phyloP scores from a whole-genome alignment of 2,888 invertebrate species.

The Encarsia formosa region DNA sequence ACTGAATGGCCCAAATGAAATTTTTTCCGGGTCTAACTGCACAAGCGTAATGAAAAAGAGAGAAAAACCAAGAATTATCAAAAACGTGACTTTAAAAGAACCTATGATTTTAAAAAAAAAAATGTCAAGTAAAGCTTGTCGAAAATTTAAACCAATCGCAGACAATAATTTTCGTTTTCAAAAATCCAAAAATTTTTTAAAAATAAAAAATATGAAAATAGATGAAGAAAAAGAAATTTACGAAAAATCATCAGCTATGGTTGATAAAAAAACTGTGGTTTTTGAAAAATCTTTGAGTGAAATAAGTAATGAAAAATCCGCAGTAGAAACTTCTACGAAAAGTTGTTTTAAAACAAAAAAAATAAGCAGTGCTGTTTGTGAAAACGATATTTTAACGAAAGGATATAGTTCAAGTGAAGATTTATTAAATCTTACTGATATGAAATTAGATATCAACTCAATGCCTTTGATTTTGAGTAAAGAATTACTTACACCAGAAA shows the following conservation, averaged over 20 bases:
- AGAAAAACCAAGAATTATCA: conserved; percentile 48
- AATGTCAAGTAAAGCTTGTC: conserved; percentile 39
- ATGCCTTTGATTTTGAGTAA: conserved; percentile 74
- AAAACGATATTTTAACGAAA: background rate
- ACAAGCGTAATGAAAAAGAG: conserved; percentile 40
- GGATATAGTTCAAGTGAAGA: conserved; percentile 44
- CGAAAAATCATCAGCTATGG: conserved; percentile 34
- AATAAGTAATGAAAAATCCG: background rate
- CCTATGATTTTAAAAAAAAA: conserved; percentile 45
- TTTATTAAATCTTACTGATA: conserved; percentile 42
- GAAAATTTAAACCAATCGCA: too few relatives aligned
- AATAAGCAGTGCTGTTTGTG: too few relatives aligned
- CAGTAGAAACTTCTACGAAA: background rate
- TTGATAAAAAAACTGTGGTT: conserved; percentile 28
- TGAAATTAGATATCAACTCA: conserved; percentile 67
- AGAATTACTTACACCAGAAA: conserved; percentile 65
- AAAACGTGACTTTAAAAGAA: conserved; percentile 45
- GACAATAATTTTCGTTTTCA: too few relatives aligned
- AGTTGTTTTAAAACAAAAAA: too few relatives aligned
- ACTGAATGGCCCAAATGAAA: background rate
- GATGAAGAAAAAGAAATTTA: conserved; percentile 38
- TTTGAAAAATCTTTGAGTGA: background rate
- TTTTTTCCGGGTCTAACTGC: background rate
- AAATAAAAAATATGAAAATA: conserved; percentile 32
- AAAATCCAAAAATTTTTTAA: conserved; percentile 43